Conservation (phyloP, 2,888 invertebrate genomes). For the Spilarctia lutea region DNA sequence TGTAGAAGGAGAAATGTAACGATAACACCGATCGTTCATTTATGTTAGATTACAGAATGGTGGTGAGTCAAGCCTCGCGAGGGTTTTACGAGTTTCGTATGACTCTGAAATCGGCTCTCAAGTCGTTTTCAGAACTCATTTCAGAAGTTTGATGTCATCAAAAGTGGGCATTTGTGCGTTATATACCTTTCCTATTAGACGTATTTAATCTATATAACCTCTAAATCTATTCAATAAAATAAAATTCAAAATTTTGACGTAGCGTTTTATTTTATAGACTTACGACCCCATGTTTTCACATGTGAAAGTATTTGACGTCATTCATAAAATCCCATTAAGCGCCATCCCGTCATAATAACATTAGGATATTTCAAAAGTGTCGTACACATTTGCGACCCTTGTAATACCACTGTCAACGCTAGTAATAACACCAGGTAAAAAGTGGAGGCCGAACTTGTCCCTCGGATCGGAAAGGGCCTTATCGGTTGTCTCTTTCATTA, state of each 20-base stretch:
- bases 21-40: slow-evolving; percentile 76
- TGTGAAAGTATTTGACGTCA: slow-evolving; percentile 48
- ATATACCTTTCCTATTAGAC: slow-evolving; percentile 44
- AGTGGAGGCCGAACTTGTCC: slow-evolving; percentile 75
- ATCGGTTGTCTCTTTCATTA: slow-evolving; percentile 77
- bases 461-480: slow-evolving; percentile 64
- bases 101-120: slow-evolving; percentile 73
- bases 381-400: slow-evolving; percentile 69
- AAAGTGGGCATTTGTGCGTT: slow-evolving; percentile 66
- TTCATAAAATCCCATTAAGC: slow-evolving; percentile 60
- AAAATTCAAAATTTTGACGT: slow-evolving; percentile 35
- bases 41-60: slow-evolving; percentile 69
- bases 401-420: slow-evolving; percentile 79
- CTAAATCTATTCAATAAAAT: slow-evolving; percentile 28
- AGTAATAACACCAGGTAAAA: slow-evolving; percentile 84
- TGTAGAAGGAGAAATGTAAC: slow-evolving; percentile 77
- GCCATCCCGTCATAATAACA: slow-evolving; percentile 62
- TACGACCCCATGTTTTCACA: slow-evolving; percentile 31
- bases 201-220: slow-evolving; percentile 42
- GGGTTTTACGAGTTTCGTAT: slow-evolving; percentile 81
- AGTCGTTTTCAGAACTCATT: slow-evolving; percentile 76
- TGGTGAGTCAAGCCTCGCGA: slow-evolving; percentile 67
- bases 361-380: slow-evolving; percentile 69
- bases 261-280: slow-evolving; percentile 50
- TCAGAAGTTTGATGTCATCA: slow-evolving; percentile 78